A percentile compares a stretch with the other conserved stretches of the same genome.
These are phyloP conservation scores for Imbricaverruca yamaguchii DNA, from an alignment of 2,888 invertebrate species.

Conservation along the genomic window DNA sequence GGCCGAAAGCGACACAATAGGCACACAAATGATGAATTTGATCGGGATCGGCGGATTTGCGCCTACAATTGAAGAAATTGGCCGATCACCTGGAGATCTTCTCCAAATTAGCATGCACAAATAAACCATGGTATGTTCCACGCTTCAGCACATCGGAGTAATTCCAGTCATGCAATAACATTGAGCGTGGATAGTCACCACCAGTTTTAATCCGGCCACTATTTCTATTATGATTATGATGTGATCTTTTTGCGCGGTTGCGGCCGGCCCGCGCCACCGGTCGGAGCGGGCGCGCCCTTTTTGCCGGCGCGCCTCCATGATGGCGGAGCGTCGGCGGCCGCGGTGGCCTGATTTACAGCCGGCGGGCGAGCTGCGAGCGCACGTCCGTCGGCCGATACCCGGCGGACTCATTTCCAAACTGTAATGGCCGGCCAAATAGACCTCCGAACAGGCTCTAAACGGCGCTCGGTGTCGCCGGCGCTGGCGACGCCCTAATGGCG, in stretches of 20 bases:
- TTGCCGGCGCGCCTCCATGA: neutral
- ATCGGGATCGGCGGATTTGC: too few species aligned
- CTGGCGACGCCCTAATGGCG: neutral
- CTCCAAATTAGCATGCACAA: too few species aligned
- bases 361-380: neutral
- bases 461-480: neutral
- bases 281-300: neutral
- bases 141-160: too few species aligned
- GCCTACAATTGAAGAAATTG: too few species aligned
- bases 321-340: neutral
- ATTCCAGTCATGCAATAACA: too few species aligned
- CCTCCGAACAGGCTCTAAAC: conserved; percentile 3
- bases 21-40: too few species aligned
- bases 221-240: neutral
- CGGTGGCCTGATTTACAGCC: neutral
- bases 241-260: neutral
- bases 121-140: too few species aligned
- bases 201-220: neutral
- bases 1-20: too few species aligned
- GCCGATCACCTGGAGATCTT: too few species aligned
- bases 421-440: conserved; percentile 13
- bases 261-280: neutral
- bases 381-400: neutral
- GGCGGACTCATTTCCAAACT: conserved; percentile 14
- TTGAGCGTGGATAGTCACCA: too few species aligned